phyloP scores from a whole-genome alignment of 1,140 invertebrate genomes.

The Eupristina koningsbergeri region DNA sequence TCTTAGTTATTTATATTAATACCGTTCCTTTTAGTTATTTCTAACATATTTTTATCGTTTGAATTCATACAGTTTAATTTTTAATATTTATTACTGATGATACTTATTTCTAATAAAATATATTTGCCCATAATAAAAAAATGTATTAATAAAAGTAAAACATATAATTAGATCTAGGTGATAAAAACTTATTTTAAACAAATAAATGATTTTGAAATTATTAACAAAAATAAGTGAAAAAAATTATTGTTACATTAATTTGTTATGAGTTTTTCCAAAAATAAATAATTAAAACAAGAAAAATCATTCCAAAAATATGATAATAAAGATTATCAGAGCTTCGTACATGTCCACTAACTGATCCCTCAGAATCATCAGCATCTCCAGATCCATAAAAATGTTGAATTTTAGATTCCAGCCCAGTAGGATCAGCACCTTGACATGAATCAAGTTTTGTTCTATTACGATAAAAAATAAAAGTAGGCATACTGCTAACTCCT shows the following conservation, averaged over 20 bases:
- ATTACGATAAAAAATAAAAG: slow-evolving; percentile 96
- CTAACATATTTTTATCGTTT: too few species aligned
- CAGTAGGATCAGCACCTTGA: slow-evolving; percentile 87
- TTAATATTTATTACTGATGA: neutral
- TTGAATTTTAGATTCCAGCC: slow-evolving; percentile 90
- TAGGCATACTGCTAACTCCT: slow-evolving; percentile 96
- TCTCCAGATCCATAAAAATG: slow-evolving; percentile 87
- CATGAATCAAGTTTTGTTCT: slow-evolving; percentile 83
- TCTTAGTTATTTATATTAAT: neutral
- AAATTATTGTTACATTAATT: slow-evolving; percentile 17
- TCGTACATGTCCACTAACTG: slow-evolving; percentile 85
- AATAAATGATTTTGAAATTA: slow-evolving; percentile 13
- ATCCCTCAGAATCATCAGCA: slow-evolving; percentile 76
- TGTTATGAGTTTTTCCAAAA: slow-evolving; percentile 60
- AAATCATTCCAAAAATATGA: slow-evolving; percentile 67
- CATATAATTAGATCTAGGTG: neutral
- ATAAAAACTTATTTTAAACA: neutral
- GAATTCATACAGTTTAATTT: slow-evolving; percentile 12
- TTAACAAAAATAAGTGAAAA: slow-evolving; percentile 32
- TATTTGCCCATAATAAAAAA: neutral
- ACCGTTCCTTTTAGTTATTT: too few species aligned
- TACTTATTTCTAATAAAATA: neutral
- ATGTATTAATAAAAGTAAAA: neutral
- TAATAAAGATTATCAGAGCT: slow-evolving; percentile 61
- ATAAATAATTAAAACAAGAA: slow-evolving; percentile 63